Conservation (phyloP, 2,888 invertebrate genomes). For the Drosophila paramelanica region DNA sequence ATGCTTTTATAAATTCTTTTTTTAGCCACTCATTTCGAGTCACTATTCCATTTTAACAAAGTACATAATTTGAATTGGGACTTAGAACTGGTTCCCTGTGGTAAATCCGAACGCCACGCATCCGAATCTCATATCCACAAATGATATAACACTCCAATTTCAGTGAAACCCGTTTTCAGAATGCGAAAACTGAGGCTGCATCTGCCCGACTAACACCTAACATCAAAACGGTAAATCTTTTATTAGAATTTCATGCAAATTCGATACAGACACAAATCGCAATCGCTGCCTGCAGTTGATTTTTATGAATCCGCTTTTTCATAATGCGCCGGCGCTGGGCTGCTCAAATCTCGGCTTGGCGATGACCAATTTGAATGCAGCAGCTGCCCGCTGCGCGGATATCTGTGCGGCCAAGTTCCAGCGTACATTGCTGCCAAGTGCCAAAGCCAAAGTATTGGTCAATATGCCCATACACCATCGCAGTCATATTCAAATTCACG, state of each 20-base stretch:
- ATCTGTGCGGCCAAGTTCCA: conserved; percentile 30
- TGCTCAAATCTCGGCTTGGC: conserved; percentile 6
- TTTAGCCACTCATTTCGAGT: background rate
- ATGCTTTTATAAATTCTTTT: no score
- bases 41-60: background rate
- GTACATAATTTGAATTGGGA: conserved; percentile 23
- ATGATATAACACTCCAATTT: conserved; percentile 68
- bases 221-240: conserved; percentile 71
- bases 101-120: conserved; percentile 22
- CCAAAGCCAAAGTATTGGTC: conserved; percentile 57
- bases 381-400: background rate
- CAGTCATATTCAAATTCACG: conserved; percentile 5
- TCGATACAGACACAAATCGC: conserved; percentile 22
- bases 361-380: conserved; percentile 34
- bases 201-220: conserved; percentile 60
- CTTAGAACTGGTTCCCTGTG: conserved; percentile 40
- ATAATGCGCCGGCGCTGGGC: conserved; percentile 31
- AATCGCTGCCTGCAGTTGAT: conserved; percentile 45
- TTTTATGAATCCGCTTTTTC: conserved; percentile 67
- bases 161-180: conserved; percentile 70
- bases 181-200: conserved; percentile 41
- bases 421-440: conserved; percentile 49
- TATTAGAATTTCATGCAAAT: conserved; percentile 76
- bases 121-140: conserved; percentile 36
- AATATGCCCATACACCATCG: conserved; percentile 27